These are phyloP conservation scores for Promerops cafer DNA, from an alignment of 2,113 vertebrate genomes.

Conservation along the genomic window DNA sequence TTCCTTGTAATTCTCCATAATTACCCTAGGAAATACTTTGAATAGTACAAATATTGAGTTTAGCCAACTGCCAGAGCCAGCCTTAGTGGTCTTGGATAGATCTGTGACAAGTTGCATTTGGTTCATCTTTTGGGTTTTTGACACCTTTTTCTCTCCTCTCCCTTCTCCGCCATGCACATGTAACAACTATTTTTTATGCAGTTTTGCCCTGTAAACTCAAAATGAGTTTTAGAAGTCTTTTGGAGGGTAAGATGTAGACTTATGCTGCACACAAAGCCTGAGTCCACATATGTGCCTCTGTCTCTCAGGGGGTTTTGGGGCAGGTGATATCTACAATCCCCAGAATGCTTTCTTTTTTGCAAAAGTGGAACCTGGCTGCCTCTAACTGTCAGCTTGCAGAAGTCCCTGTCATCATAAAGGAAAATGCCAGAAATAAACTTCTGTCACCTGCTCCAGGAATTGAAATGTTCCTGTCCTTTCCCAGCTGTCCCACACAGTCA, in stretches of 20 bases:
- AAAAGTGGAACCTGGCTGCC: neutral
- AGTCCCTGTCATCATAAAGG: neutral
- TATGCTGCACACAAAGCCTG: neutral
- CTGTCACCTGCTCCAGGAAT: neutral
- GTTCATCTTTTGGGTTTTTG: neutral
- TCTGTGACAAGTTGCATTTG: neutral
- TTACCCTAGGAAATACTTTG: constrained; percentile 40
- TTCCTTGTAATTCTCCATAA: constrained; percentile 9
- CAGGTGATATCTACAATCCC: neutral
- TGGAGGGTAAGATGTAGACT: neutral
- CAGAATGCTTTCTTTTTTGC: neutral
- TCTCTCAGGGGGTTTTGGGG: neutral
- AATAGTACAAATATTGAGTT: constrained; percentile 50
- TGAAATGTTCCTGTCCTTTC: neutral
- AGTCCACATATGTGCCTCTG: neutral
- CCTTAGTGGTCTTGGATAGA: neutral
- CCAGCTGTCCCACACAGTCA: neutral
- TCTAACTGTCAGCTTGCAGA: neutral
- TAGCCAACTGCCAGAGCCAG: constrained; percentile 32
- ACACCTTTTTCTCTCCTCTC: neutral
- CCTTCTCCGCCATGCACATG: fast-evolving
- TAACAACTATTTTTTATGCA: neutral
- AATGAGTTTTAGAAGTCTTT: neutral
- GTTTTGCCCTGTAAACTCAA: neutral
- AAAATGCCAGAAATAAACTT: neutral